Evolutionary conservation across 2,113 vertebrate species (phyloP).

Genomic region (Phyllostomus discolor): DNA sequence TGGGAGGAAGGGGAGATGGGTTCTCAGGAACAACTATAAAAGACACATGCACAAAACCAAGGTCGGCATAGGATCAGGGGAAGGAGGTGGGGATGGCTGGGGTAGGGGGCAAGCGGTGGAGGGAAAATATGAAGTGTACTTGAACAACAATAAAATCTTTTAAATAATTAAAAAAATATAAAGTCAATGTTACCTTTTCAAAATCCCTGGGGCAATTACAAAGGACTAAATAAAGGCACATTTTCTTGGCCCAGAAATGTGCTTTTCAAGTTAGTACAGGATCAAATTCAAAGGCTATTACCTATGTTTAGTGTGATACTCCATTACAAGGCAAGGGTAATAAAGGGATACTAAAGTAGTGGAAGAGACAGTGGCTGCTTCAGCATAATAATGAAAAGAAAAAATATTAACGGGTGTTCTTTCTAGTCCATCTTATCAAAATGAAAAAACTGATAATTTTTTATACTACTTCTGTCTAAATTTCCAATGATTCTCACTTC

Average conservation of each 20-base stretch:
- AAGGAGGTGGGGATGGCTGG: no score
- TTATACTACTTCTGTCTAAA: background rate
- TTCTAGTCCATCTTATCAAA: background rate
- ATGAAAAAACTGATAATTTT: background rate
- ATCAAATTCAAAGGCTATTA: background rate
- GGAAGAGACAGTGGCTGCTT: background rate
- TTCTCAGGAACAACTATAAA: no score
- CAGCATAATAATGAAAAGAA: background rate
- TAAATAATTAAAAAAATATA: background rate
- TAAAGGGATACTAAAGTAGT: background rate
- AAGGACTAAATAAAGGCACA: background rate
- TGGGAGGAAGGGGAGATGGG: no score
- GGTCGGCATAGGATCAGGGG: no score
- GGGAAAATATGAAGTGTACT: no score
- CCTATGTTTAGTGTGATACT: background rate
- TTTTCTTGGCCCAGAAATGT: background rate
- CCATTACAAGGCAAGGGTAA: background rate
- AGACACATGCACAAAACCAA: no score
- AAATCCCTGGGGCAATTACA: background rate
- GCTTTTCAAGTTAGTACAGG: background rate
- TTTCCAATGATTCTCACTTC: background rate
- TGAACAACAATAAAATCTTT: no score
- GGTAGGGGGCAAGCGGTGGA: no score
- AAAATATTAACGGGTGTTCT: background rate
- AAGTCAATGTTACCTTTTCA: background rate